phyloP scores from a whole-genome alignment of 2,888 invertebrate species.

The Agonum fuliginosum region DNA sequence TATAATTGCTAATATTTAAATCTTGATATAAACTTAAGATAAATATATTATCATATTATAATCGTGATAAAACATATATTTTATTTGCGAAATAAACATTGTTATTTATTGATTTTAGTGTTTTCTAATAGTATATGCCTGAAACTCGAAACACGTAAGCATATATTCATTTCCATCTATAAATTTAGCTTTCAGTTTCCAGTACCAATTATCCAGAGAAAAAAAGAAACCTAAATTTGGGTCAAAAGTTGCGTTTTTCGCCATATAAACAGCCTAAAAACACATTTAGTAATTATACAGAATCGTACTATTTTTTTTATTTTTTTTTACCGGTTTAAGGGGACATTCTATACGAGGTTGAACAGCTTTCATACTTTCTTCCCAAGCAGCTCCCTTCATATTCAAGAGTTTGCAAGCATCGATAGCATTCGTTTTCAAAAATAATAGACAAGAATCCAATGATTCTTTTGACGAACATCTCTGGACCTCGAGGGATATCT shows the following conservation, averaged over 20 bases:
- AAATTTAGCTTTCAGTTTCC: constrained; percentile 26
- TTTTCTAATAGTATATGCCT: neutral
- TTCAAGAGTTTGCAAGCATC: constrained; percentile 28
- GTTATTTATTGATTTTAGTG: neutral
- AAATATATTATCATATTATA: too few species aligned
- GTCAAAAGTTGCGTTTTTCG: constrained; percentile 29
- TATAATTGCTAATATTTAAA: too few species aligned
- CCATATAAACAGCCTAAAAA: constrained; percentile 35
- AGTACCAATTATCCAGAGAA: constrained; percentile 41
- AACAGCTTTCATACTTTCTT: constrained; percentile 9
- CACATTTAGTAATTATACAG: neutral
- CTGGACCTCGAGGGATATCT: constrained; percentile 14
- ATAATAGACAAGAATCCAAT: constrained; percentile 26
- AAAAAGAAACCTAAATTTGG: constrained; percentile 19
- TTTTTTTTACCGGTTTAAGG: constrained; percentile 33
- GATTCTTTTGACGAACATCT: constrained; percentile 40
- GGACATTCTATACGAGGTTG: constrained; percentile 22
- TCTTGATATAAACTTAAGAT: too few species aligned
- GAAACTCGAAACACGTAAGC: constrained; percentile 33
- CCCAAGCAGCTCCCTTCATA: constrained; percentile 27
- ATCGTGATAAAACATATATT: neutral
- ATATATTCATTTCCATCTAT: constrained; percentile 16
- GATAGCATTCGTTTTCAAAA: constrained; percentile 12
- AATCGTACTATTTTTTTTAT: too few species aligned
- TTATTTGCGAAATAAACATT: neutral